Base-by-base conservation (phyloP, 1,140 invertebrate species). In the Heterodera carotae region DNA sequence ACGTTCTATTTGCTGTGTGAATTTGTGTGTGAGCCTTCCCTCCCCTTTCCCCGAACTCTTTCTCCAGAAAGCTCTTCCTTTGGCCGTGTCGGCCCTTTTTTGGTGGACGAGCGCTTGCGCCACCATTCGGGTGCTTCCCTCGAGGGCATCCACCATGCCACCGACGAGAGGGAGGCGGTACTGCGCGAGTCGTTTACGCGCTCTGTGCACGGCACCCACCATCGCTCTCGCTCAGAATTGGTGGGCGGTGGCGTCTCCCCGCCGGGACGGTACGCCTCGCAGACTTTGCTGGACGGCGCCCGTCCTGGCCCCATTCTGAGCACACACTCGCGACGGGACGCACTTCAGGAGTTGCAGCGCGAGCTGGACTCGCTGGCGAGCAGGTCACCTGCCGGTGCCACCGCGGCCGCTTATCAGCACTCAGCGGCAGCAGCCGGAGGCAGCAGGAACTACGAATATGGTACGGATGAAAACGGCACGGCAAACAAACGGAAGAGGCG, bases 261-360 rank as follows among this genome's bases (percentile, higher is more conserved):
- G 64, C 86, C 84, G 22, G 76, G 85, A 25, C 76, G 85, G 29
- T 87, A 87, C 71, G 85, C 86, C n/a, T 83, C 81, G 27, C 85
- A 87, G 75, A 87, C 86, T 10, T 76, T 87, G 33, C 62, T 87
- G 27, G 86, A 87, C 67, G 85, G 85, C 1, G 80, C 77, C 2
- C 74, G 85, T 48, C 85, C 85, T 10, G 85, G 85, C 25, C 85
- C 85, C 12, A 72, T 74, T 36, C 66, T 77, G 56, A 71, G 82
- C 43, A 74, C 83, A 15, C 85, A 88, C 76, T 74, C 76, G n/a
- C 76, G 80, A 62, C 74, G 81, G 62, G 85, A 87, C 75, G 85
- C 85, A 27, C 62, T 87, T 33, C 78, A 83, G 66, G 83, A 84
- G 10, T 73, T 87, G 56, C 85, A 87, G 77, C 77, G 82, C 59